A percentile compares a stretch with the other conserved stretches of the same genome.
phyloP scores from a whole-genome alignment of 2,797 vertebrate species.

The Siniperca scherzeri region DNA sequence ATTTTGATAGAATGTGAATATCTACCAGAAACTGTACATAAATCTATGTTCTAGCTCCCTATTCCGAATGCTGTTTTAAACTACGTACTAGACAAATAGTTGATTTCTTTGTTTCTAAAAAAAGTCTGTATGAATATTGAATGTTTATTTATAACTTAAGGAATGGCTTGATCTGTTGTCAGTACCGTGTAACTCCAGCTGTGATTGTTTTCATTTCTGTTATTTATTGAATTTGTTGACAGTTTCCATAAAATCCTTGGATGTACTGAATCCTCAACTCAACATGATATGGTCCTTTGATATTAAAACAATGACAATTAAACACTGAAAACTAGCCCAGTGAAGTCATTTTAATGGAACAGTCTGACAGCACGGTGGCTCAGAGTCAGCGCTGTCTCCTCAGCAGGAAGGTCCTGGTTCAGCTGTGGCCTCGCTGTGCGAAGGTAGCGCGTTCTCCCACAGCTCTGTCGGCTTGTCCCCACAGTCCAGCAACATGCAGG shows the following conservation, averaged over 20 bases:
- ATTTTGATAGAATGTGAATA: conserved; percentile 85
- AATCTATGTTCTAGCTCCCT: conserved; percentile 77
- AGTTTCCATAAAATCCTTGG: conserved; percentile 71
- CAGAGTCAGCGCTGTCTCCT: neutral
- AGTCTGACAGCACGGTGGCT: neutral
- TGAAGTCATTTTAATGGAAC: conserved; percentile 25
- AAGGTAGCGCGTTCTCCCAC: neutral
- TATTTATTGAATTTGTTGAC: conserved; percentile 80
- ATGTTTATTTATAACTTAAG: conserved; percentile 80
- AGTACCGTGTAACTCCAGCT: conserved; percentile 78
- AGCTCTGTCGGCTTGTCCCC: neutral
- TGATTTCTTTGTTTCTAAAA: conserved; percentile 64
- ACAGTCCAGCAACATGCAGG: neutral
- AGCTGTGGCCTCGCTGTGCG: neutral
- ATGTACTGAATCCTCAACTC: conserved; percentile 69
- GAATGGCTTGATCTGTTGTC: conserved; percentile 84
- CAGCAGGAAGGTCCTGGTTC: neutral
- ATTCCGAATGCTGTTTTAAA: conserved; percentile 82
- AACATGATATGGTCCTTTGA: conserved; percentile 75
- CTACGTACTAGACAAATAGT: conserved; percentile 66
- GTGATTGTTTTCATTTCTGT: conserved; percentile 76
- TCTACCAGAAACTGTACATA: conserved; percentile 78
- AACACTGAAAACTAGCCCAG: conserved; percentile 24
- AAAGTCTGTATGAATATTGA: conserved; percentile 74
- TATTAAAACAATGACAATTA: conserved; percentile 74